Base-by-base conservation (phyloP, 1,140 invertebrate species). In the Ceratoteleas bidentatus region DNA sequence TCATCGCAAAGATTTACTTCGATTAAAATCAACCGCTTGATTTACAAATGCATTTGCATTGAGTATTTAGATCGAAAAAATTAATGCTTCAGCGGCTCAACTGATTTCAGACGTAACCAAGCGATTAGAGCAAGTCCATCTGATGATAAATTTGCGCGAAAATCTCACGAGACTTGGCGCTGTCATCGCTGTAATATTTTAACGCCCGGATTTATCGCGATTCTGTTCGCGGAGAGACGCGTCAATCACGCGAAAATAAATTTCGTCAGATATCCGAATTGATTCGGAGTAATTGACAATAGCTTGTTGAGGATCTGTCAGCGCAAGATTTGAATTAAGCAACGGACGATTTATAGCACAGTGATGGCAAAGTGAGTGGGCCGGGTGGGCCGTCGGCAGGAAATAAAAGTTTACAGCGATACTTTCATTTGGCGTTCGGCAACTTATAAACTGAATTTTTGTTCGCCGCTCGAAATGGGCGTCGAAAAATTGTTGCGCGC, bases 231-330 rank as follows among this genome's bases (percentile, higher is more conserved):
- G 38, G 57, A 70, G 52, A 79, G 56, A 73, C 72, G 79, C 79
- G 86, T 89, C 88, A 89, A 88, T 89, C 87, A 86, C 65, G 43
- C 78, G 61, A 86, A 86, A 87, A 87, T 87, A 86, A 88, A 87
- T 82, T 83, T 72, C 50, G 38, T 57, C 49, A 47, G 78, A 84
- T 84, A 83, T 77, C 79, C 76, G 74, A 87, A 88, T 84, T 84
- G 86, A 88, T 88, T 87, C 76, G 79, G 70, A 77, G 75, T 87
- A 87, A 89, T 87, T 88, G 87, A 88, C 87, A 88, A 87, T 84
- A 82, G 85, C 83, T 88, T 87, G 87, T 88, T 85, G 86, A 87
- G 81, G 84, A 87, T 87, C 86, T 86, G 88, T 86, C 86, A 86
- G 77, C 70, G 60, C 52, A 56, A 82, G 82, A 87, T 88, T 86